Evolutionary conservation across 2,113 vertebrate genomes (phyloP), one percentile per base, ranked within the genome.

Genomic region (Vulpes ferrilata): DNA sequence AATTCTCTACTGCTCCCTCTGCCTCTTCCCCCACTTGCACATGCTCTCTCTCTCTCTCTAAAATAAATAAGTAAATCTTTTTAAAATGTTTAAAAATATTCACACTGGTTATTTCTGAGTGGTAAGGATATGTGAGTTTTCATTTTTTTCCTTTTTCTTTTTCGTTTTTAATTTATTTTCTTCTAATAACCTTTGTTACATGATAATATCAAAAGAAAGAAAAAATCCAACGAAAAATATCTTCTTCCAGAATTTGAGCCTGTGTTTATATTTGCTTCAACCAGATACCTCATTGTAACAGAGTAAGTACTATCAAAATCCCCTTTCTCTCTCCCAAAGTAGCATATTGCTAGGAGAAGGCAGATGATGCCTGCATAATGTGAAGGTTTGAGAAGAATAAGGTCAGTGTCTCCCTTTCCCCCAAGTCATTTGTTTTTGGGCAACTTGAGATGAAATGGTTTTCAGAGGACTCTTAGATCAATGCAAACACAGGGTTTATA

Each of bases 161-260:
- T 53, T 65, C 74, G 20, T 48, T 89, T 85, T 87, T 64, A 88
- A 38, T 67, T 90, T 91, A 67, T 79, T 89, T 93, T 93, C 30
- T 60, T 11, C 8, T 76, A 76, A 76, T 55, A 22, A 53, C 5
- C 11, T 27, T 73, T 55, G n/a, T 35, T 55, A 82, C 69, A 93
- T 57, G 62, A 76, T 60, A 79, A 23, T 74, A 53, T 3, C 48
- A 55, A 90, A 95, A 73, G 23, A 43, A 86, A 64, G 74, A 6
- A 53, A 73, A 64, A 55, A 35, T 87, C 10, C 59, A 60, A 69
- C 53, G 67, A 11, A 87, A 88, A 81, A 32, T 35, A 35, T 6
- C 27, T 20, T 57, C 32, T 84, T 85, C 12, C 3, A 17, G 64
- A 73, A 1, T 82, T 85, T 60, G 27, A 84, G 20, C 35, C n/a